phyloP scores from a whole-genome alignment of 2,888 invertebrate species.

The Hyles lineata region DNA sequence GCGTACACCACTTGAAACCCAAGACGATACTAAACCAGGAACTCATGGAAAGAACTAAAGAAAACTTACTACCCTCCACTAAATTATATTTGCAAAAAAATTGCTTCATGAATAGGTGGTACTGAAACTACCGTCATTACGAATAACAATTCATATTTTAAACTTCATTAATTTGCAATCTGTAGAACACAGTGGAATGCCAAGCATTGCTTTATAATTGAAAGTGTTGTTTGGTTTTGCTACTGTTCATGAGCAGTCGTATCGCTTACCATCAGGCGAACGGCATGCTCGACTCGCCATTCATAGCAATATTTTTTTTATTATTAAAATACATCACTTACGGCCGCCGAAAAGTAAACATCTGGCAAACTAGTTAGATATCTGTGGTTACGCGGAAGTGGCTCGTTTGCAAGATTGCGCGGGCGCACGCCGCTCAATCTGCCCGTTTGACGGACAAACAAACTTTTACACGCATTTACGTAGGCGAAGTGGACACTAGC shows the following conservation, averaged over 20 bases:
- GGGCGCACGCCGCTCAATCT: slow-evolving; percentile 52
- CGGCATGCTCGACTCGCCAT: too few relatives aligned
- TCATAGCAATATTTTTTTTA: neutral
- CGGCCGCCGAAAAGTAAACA: slow-evolving; percentile 32
- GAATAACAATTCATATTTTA: neutral
- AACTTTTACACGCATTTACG: neutral
- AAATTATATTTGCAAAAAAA: too few relatives aligned
- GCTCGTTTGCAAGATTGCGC: slow-evolving; percentile 54
- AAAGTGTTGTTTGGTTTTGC: too few relatives aligned
- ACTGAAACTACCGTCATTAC: neutral
- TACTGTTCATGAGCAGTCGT: too few relatives aligned
- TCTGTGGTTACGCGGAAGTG: slow-evolving; percentile 49
- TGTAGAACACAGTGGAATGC: too few relatives aligned
- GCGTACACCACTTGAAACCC: too few relatives aligned
- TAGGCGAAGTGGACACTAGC: neutral
- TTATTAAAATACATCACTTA: neutral
- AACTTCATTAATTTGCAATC: neutral
- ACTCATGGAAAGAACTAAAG: too few relatives aligned
- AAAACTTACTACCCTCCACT: too few relatives aligned
- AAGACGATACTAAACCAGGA: too few relatives aligned
- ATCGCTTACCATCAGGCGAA: too few relatives aligned
- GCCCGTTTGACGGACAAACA: slow-evolving; percentile 46
- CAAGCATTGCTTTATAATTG: too few relatives aligned
- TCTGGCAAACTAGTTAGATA: slow-evolving; percentile 36
- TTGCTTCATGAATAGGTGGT: neutral